These are phyloP conservation scores for Maccullochella peelii DNA, from an alignment of 2,113 vertebrate genomes.

Conservation along the genomic window DNA sequence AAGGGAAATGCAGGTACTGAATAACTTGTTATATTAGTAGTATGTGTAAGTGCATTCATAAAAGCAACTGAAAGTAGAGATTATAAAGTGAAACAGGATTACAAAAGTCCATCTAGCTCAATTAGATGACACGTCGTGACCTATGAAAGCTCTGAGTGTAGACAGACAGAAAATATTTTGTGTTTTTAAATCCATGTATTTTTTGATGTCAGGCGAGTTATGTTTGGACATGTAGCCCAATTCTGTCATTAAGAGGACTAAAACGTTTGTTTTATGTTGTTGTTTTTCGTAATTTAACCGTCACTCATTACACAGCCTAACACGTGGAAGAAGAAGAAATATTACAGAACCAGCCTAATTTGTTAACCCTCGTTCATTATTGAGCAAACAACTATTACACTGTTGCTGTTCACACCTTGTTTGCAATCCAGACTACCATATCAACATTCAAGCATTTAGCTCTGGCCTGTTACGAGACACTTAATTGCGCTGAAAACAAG, in stretches of 20 bases:
- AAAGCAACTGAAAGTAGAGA: not conserved
- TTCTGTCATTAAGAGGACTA: not conserved
- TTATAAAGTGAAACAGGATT: not conserved
- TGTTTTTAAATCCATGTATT: not conserved
- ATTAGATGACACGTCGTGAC: not conserved
- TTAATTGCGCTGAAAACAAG: slow-evolving; percentile 60
- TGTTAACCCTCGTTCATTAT: slow-evolving; percentile 60
- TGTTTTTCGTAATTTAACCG: not conserved
- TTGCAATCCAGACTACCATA: slow-evolving; percentile 29
- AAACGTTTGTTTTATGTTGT: not conserved
- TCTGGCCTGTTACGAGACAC: slow-evolving; percentile 42
- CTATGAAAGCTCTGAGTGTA: not conserved
- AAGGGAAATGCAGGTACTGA: not conserved
- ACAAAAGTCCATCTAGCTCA: not conserved
- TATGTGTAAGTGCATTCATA: not conserved
- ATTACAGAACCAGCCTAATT: slow-evolving; percentile 34
- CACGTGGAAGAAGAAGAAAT: not conserved
- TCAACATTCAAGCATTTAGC: slow-evolving; percentile 32
- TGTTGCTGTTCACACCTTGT: slow-evolving; percentile 50
- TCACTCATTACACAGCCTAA: slow-evolving; percentile 2
- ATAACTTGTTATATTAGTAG: no score
- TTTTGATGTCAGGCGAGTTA: not conserved
- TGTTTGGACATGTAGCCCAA: not conserved
- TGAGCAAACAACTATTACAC: slow-evolving; percentile 10
- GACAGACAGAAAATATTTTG: not conserved